These are phyloP conservation scores for Drosophila seguyi DNA, from an alignment of 1,140 invertebrate genomes.

Conservation along the genomic window DNA sequence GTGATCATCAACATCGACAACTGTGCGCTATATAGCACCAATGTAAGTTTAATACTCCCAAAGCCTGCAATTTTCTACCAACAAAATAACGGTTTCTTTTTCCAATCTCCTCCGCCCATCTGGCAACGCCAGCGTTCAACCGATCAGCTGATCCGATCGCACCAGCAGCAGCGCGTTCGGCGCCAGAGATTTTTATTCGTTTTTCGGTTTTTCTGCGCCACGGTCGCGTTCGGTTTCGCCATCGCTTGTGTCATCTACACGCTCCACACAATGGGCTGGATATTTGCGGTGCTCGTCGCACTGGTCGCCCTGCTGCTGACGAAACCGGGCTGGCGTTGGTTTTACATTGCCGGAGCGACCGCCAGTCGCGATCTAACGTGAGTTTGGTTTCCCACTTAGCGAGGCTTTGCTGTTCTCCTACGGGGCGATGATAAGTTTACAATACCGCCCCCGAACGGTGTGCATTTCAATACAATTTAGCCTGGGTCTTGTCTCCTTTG, in stretches of 20 bases:
- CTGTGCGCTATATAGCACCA: conserved; percentile 61
- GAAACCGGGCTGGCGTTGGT: conserved; percentile 87
- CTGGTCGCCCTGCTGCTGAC: conserved; percentile 66
- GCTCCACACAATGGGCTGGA: conserved; percentile 77
- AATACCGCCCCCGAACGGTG: conserved; percentile 69
- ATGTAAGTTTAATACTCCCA: conserved; percentile 39
- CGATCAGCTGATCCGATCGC: conserved; percentile 49
- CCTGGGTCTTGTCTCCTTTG: conserved; percentile 59
- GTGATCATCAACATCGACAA: conserved; percentile 77
- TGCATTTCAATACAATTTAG: conserved; percentile 74
- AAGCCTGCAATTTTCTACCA: neutral
- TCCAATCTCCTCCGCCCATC: conserved; percentile 7
- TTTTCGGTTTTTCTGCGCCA: conserved; percentile 75
- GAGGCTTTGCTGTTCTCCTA: conserved; percentile 5
- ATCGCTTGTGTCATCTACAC: conserved; percentile 69
- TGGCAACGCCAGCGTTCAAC: conserved; percentile 55
- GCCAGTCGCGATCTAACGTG: conserved; percentile 89
- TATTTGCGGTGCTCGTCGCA: conserved; percentile 68
- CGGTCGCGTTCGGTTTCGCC: conserved; percentile 64
- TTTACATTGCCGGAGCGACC: conserved; percentile 90
- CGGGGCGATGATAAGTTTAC: conserved; percentile 59
- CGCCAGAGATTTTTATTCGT: conserved; percentile 71
- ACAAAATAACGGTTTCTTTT: conserved; percentile 5
- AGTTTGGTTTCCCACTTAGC: conserved; percentile 28
- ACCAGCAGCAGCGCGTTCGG: conserved; percentile 56